These are phyloP conservation scores for Carabus problematicus DNA, from an alignment of 2,888 invertebrate genomes.

Conservation along the genomic window DNA sequence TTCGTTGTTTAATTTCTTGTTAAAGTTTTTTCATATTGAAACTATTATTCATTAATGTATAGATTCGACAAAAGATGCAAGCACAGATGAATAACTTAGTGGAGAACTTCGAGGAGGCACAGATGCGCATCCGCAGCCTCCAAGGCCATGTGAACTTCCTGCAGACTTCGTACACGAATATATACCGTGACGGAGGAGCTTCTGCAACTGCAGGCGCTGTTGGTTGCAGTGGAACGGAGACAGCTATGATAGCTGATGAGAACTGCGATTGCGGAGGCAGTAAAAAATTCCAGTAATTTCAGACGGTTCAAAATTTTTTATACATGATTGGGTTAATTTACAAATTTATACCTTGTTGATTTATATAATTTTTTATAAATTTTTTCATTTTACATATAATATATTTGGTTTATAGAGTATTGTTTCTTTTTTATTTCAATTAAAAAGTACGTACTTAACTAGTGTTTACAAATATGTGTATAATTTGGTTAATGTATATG, in stretches of 20 bases:
- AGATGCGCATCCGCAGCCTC: slow-evolving; percentile 68
- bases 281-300: too few relatives aligned
- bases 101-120: slow-evolving; percentile 73
- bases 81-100: slow-evolving; percentile 70
- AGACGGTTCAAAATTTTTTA: too few relatives aligned
- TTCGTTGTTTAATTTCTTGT: too few relatives aligned
- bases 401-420: too few relatives aligned
- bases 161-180: slow-evolving; percentile 59
- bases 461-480: too few relatives aligned
- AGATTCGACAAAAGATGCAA: slow-evolving; percentile 75
- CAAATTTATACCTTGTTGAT: too few relatives aligned
- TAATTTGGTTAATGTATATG: too few relatives aligned
- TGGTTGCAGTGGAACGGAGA: slow-evolving; percentile 30
- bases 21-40: not conserved
- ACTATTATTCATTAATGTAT: slow-evolving; percentile 28
- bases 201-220: slow-evolving; percentile 20
- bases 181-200: slow-evolving; percentile 44
- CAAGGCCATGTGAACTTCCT: slow-evolving; percentile 71
- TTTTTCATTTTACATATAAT: too few relatives aligned
- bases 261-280: not conserved
- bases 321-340: too few relatives aligned
- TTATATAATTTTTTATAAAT: too few relatives aligned
- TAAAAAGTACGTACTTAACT: too few relatives aligned
- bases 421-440: too few relatives aligned
- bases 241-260: slow-evolving; percentile 41